A percentile compares a stretch with the other conserved stretches of the same genome.
Evolutionary conservation across 2,888 invertebrate genomes (phyloP).

Genomic region (Brenthis daphne): DNA sequence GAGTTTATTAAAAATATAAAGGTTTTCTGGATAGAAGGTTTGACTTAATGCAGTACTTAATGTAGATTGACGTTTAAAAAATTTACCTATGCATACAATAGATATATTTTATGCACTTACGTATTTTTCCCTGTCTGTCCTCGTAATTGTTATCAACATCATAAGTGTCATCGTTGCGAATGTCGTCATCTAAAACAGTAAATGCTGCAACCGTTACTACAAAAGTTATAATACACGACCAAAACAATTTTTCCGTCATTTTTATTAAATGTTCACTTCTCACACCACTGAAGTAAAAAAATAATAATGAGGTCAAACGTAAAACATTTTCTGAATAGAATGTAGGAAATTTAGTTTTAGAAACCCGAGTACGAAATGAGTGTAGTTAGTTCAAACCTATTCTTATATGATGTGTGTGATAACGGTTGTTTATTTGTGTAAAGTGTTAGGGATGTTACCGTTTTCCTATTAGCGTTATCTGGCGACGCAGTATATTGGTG

Average conservation of each 20-base stretch:
- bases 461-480: conserved; percentile 62
- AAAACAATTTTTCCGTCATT: conserved; percentile 56
- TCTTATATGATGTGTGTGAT: conserved; percentile 68
- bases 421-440: conserved; percentile 72
- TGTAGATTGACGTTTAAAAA: too few species aligned
- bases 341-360: conserved; percentile 10
- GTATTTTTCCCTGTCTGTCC: conserved; percentile 61
- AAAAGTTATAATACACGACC: conserved; percentile 48
- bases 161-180: conserved; percentile 44
- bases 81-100: neutral
- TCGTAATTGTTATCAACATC: conserved; percentile 44
- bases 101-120: conserved; percentile 51
- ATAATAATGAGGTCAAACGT: conserved; percentile 22
- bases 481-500: conserved; percentile 47
- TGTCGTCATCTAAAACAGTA: conserved; percentile 49
- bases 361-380: conserved; percentile 55
- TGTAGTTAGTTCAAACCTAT: conserved; percentile 48
- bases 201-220: conserved; percentile 54
- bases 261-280: conserved; percentile 38
- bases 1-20: too few species aligned
- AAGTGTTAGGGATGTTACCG: conserved; percentile 70
- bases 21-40: too few species aligned
- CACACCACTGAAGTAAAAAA: conserved; percentile 14
- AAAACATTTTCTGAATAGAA: conserved; percentile 20
- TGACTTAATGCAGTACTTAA: too few species aligned